These are phyloP conservation scores for Notarius quadriscutis DNA, from an alignment of 2,113 vertebrate species.

Conservation along the genomic window DNA sequence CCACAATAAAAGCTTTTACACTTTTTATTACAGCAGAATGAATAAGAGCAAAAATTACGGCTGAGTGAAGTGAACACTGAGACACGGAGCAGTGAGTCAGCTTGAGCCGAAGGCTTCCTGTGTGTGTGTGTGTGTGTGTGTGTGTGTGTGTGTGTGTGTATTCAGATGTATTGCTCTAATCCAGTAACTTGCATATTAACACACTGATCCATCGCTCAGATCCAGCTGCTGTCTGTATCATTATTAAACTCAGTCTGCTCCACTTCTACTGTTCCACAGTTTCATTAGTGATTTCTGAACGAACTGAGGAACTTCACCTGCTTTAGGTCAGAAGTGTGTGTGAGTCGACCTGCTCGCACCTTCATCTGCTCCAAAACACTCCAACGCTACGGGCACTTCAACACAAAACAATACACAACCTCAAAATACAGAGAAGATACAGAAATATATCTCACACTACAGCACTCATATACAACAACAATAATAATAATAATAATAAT, in stretches of 20 bases:
- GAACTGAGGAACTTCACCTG: neutral
- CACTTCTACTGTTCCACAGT: too few species aligned
- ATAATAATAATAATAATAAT: too few species aligned
- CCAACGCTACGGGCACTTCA: too few species aligned
- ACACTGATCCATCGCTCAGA: neutral
- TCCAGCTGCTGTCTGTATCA: neutral
- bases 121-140: constrained; percentile 19
- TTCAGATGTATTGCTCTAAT: neutral
- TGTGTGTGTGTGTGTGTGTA: neutral
- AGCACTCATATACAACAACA: too few species aligned
- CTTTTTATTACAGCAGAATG: constrained; percentile 12
- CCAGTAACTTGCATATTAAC: neutral
- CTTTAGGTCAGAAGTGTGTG: neutral
- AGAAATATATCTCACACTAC: too few species aligned
- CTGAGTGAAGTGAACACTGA: constrained; percentile 3
- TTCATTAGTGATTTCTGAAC: neutral
- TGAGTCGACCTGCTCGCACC: neutral
- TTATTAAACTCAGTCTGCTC: neutral
- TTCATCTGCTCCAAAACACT: neutral
- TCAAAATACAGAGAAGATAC: too few species aligned
- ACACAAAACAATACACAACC: too few species aligned
- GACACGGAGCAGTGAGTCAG: constrained; percentile 5
- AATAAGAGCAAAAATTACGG: neutral
- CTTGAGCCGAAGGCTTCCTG: neutral
- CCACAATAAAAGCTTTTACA: neutral